Conservation (phyloP, 2,888 invertebrate species). For the Drosophila demipolita region DNA sequence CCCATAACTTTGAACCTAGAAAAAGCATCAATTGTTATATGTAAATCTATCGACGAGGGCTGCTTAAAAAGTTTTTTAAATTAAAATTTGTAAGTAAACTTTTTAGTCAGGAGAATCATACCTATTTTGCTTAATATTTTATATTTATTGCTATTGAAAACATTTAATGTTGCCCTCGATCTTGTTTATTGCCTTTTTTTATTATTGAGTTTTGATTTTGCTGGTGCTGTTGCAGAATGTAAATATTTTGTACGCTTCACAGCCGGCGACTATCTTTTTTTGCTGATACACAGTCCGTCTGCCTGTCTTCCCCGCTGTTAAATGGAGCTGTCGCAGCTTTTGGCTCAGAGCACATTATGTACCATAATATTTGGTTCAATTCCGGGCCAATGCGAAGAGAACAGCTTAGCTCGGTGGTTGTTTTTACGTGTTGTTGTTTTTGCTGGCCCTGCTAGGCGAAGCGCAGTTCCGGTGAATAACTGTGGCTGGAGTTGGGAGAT, state of each 20-base stretch:
- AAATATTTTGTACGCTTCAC: conserved; percentile 60
- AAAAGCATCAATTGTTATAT: conserved; percentile 28
- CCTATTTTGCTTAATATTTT: background rate
- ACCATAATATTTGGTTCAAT: conserved; percentile 69
- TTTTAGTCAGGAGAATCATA: background rate
- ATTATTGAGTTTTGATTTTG: conserved; percentile 49
- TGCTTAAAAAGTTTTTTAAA: background rate
- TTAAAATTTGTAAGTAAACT: background rate
- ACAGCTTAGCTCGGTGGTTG: conserved; percentile 31
- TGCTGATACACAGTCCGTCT: background rate
- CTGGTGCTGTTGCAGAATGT: conserved; percentile 48
- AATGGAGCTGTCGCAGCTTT: conserved; percentile 53
- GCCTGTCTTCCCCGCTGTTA: conserved; percentile 21
- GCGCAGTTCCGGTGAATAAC: conserved; percentile 71
- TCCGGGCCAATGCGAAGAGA: conserved; percentile 41
- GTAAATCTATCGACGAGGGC: conserved; percentile 14
- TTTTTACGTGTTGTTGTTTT: conserved; percentile 28
- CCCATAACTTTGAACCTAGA: conserved; percentile 50
- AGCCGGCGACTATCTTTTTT: conserved; percentile 23
- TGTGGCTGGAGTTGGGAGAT: conserved; percentile 36
- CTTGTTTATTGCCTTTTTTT: conserved; percentile 7
- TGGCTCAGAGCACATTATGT: conserved; percentile 66
- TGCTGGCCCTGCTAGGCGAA: conserved; percentile 52
- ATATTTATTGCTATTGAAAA: background rate
- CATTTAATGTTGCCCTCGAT: conserved; percentile 43